Base-by-base conservation (phyloP, 2,797 vertebrate species). In the Eulemur rubriventer region DNA sequence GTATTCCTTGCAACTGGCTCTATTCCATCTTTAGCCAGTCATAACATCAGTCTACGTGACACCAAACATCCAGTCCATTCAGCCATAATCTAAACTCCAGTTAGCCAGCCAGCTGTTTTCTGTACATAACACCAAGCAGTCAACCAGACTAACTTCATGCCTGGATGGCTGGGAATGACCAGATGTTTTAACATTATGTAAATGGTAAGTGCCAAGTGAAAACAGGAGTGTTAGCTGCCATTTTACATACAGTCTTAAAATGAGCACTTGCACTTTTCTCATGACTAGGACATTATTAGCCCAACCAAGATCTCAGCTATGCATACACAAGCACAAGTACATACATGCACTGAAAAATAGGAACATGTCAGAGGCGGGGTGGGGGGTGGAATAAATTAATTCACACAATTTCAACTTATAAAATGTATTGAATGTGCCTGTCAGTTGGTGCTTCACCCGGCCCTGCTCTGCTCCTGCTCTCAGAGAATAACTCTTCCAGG, bases 71-170 rank as follows among this genome's bases (percentile, higher is more conserved):
- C 14, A 90, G 90, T 57, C 95, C 92, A 41, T 76, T 72, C 57
- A 59, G 85, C 59, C 73, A 83, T 83, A 94, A 95, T 91, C 93
- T 91, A 97, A 97, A 95, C 20, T 80, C 79, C 65, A 75, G 43
- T 52, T 75, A 94, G 75, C 46, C 59, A 96, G 61, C 63, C 97
- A 97, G 88, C 70, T 97, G 96, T 89, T 96, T 95, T 95, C 81
- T 89, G 41, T 95, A 95, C 16, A 61, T 65, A 94, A 96, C 30
- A 12, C 91, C 61, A 85, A 83, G 75, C 82, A 91, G 81, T 91
- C 84, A 89, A 78, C 46, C 48, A 43, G n/a, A 92, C 89, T 78
- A 96, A 86, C 59, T 41, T 75, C 88, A 86, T 30, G 81, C 65
- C 86, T 84, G 24, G 22, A 79, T 57, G 89, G 86, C 93, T 30